Base-by-base conservation (phyloP, 2,797 vertebrate genomes). In the Saxicola maurus region DNA sequence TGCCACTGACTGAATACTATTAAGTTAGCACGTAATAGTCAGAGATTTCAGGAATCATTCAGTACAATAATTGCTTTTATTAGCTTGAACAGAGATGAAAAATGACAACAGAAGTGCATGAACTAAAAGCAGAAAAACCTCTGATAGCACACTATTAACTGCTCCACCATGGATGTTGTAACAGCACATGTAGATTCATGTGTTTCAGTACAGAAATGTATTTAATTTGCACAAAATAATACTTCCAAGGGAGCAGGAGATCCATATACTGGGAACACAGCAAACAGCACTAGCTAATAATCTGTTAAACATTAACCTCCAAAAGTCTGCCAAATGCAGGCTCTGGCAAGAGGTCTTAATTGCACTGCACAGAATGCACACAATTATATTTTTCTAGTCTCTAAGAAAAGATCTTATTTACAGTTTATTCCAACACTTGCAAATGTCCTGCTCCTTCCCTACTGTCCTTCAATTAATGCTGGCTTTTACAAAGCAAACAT, bases 261-360 rank as follows among this genome's bases (percentile, higher is more conserved):
- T 33, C 20, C 18, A 7, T 42, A 37, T 17, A 25, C 37, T 55
- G 28, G 75, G 55, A 82, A 86, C 33, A 57, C 5, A 77, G 53
- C 35, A 72, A 76, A 55, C 43, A 81, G 53, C 30, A 67, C 52
- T 46, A 74, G 43, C 46, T 37, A 83, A 23, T 52, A 69, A 77
- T 24, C 57, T 55, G 24, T 88, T 91, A 75, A 92, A 87, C 43
- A 85, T 91, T 86, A 94, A 93, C 79, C 27, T 92, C 48, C 27
- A n/a, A 35, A 42, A 55, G n/a, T 69, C 74, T 68, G 33, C 52
- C 72, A 68, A 51, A 20, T 33, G 53, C 10, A 66, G 68, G n/a
- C 33, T 84, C 40, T 55, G 65, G 24, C n/a, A 89, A 92, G 33
- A 85, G 43, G 40, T 67, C 31, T 49, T 81, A 75, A 75, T 59